phyloP scores from a whole-genome alignment of 2,888 invertebrate species.

The Campoletis raptor region DNA sequence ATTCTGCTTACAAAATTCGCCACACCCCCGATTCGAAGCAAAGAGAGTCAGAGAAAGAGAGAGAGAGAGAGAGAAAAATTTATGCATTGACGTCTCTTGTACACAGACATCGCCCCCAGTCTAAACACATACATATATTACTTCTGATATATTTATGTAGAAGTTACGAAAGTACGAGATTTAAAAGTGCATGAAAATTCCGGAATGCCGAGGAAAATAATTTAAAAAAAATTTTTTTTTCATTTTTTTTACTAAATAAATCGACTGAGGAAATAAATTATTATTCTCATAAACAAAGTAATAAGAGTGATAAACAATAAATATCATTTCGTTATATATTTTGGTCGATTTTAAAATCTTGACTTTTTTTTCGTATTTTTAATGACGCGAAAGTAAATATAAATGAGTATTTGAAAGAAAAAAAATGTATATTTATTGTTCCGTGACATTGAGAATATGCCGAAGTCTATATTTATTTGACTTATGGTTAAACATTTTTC shows the following conservation, averaged over 20 bases:
- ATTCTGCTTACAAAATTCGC: slow-evolving; percentile 22
- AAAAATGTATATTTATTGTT: neutral
- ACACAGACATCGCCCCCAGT: slow-evolving; percentile 8
- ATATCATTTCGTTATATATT: neutral
- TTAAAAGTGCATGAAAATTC: neutral
- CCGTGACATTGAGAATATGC: neutral
- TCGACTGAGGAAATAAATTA: neutral
- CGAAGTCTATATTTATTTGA: neutral
- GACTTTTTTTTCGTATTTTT: neutral
- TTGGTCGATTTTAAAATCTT: neutral
- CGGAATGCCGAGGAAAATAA: neutral
- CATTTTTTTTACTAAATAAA: neutral
- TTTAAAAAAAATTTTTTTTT: neutral
- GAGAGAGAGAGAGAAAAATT: slow-evolving; percentile 17
- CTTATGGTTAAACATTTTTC: neutral
- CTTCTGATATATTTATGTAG: neutral
- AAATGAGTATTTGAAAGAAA: neutral
- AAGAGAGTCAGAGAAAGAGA: slow-evolving; percentile 10
- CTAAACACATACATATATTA: slow-evolving; percentile 29
- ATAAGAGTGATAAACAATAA: neutral
- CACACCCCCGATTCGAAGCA: slow-evolving; percentile 13
- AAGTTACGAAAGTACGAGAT: slow-evolving; percentile 19
- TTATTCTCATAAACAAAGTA: neutral
- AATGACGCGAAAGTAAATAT: neutral
- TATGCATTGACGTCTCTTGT: slow-evolving; percentile 13